Conservation (phyloP, 1,140 invertebrate species). For the Cotesia vestalis region DNA sequence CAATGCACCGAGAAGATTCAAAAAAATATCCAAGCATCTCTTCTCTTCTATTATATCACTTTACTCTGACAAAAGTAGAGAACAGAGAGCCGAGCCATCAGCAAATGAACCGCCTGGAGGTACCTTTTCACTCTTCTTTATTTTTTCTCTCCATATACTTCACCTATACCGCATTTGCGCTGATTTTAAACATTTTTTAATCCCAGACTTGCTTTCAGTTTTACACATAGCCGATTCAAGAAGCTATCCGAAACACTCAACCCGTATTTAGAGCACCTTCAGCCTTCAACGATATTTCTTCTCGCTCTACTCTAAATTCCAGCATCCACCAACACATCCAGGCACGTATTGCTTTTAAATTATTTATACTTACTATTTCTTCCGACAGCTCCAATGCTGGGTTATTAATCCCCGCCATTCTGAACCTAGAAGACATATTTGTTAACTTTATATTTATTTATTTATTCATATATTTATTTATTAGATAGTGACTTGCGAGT, state of each 20-base stretch:
- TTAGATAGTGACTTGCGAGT: constrained; percentile 13
- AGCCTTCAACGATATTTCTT: too few relatives aligned
- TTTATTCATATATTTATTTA: background rate
- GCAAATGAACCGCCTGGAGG: constrained; percentile 27
- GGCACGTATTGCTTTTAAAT: background rate
- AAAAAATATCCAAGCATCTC: too few relatives aligned
- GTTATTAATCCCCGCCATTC: constrained; percentile 44
- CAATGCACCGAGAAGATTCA: background rate
- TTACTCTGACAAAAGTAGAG: too few relatives aligned
- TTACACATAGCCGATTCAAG: background rate
- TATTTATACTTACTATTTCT: constrained; percentile 25
- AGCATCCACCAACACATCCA: too few relatives aligned
- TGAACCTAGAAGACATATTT: constrained; percentile 31
- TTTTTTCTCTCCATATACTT: too few relatives aligned
- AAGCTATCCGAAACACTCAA: background rate
- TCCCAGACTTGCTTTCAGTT: background rate
- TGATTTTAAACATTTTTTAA: constrained; percentile 15
- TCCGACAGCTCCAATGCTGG: constrained; percentile 31
- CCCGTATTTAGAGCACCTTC: background rate
- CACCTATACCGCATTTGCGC: background rate
- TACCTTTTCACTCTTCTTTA: background rate
- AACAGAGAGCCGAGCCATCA: background rate
- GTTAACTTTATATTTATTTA: background rate
- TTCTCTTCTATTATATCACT: too few relatives aligned
- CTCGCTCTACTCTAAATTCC: too few relatives aligned